phyloP scores from a whole-genome alignment of 2,888 invertebrate genomes.

The Macrophya alboannulata region DNA sequence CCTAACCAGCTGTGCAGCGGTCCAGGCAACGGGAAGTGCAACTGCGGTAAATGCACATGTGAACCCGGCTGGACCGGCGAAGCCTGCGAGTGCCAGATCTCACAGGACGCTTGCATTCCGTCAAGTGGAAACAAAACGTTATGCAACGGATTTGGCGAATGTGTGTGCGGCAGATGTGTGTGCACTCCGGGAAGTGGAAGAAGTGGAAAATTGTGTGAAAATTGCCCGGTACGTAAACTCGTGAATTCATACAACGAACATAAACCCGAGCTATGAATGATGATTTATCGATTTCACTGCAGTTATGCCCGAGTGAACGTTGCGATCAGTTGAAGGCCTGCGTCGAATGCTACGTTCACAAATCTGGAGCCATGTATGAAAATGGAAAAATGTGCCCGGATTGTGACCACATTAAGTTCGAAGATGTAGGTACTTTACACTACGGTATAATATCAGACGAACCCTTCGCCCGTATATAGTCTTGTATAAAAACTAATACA shows the following conservation, averaged over 20 bases:
- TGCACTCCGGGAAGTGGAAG: slow-evolving; percentile 80
- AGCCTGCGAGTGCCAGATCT: slow-evolving; percentile 85
- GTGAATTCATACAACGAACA: not conserved
- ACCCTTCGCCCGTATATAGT: not conserved
- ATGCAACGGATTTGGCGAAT: slow-evolving; percentile 86
- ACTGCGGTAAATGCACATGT: slow-evolving; percentile 85
- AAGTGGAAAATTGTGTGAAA: slow-evolving; percentile 85
- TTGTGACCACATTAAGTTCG: slow-evolving; percentile 69
- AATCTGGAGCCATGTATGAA: slow-evolving; percentile 73
- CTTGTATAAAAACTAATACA: not conserved
- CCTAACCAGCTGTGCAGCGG: slow-evolving; percentile 34
- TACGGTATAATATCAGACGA: not conserved
- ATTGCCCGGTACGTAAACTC: slow-evolving; percentile 82
- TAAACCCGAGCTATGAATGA: not conserved
- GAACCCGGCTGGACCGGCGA: slow-evolving; percentile 83
- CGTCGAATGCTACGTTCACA: slow-evolving; percentile 85
- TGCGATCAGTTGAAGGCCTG: slow-evolving; percentile 81
- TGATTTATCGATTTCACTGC: slow-evolving; percentile 40
- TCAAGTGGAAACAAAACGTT: slow-evolving; percentile 76
- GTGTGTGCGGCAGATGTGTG: slow-evolving; percentile 87
- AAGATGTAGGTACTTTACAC: slow-evolving; percentile 70
- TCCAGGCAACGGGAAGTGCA: slow-evolving; percentile 82
- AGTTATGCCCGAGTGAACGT: slow-evolving; percentile 85
- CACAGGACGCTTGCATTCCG: slow-evolving; percentile 80
- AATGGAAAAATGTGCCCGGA: slow-evolving; percentile 62